These are phyloP conservation scores for Argyra leucocephala DNA, from an alignment of 2,888 invertebrate species.

Conservation along the genomic window DNA sequence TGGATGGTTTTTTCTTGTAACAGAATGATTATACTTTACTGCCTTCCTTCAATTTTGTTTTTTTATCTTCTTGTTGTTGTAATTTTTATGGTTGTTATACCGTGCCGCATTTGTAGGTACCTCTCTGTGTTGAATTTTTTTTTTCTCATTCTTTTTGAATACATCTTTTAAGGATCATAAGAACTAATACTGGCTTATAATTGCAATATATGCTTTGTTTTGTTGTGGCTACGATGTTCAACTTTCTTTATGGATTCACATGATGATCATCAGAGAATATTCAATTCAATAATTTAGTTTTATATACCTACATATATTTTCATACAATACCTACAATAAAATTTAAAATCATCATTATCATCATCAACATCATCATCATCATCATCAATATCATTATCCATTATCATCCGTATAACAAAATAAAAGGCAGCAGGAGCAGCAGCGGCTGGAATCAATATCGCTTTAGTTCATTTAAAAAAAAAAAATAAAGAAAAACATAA, in stretches of 20 bases:
- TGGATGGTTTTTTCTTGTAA: background rate
- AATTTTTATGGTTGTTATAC: background rate
- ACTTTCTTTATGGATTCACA: background rate
- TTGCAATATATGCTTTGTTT: too few species aligned
- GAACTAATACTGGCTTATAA: too few species aligned
- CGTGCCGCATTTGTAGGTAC: background rate
- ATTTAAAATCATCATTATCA: too few species aligned
- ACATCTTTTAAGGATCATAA: too few species aligned
- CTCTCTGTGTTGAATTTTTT: too few species aligned
- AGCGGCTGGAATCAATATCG: background rate
- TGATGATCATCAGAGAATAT: background rate
- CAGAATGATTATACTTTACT: background rate
- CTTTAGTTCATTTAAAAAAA: background rate
- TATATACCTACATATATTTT: too few species aligned
- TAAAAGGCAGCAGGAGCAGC: background rate
- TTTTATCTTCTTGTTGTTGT: background rate
- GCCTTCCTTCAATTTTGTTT: background rate
- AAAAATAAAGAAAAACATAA: background rate
- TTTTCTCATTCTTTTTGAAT: too few species aligned
- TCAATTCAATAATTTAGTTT: too few species aligned
- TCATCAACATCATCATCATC: too few species aligned
- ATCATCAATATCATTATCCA: too few species aligned
- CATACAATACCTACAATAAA: too few species aligned
- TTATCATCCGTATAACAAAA: background rate
- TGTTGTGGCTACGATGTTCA: background rate